Percentiles rank a stretch among this genome's conserved stretches.
These are phyloP conservation scores for Eupithecia abbreviata DNA, from an alignment of 2,888 invertebrate genomes.

Conservation along the genomic window DNA sequence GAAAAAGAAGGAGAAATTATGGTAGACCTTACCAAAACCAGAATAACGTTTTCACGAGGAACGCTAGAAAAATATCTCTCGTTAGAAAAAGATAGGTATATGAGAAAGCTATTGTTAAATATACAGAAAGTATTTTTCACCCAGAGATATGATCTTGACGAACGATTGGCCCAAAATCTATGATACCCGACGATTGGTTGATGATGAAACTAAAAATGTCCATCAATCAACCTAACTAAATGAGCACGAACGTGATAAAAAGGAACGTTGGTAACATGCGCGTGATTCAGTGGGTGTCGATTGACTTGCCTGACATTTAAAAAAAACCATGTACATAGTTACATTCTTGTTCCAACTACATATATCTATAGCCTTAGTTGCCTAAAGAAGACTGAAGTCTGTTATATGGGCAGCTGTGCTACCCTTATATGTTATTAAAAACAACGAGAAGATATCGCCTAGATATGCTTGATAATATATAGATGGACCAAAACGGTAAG, in stretches of 20 bases:
- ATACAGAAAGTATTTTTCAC: constrained; percentile 7
- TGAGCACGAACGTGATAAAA: constrained; percentile 35
- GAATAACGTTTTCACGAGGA: neutral
- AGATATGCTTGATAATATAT: no score
- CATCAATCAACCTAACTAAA: constrained; percentile 40
- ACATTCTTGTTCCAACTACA: no score
- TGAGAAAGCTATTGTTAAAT: neutral
- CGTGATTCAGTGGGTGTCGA: constrained; percentile 65
- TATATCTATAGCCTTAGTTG: no score
- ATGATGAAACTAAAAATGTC: constrained; percentile 35
- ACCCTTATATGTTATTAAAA: no score
- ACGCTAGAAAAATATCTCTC: neutral
- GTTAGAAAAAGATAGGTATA: neutral
- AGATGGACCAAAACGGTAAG: no score
- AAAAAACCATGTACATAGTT: no score
- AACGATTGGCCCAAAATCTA: constrained; percentile 28
- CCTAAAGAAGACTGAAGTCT: no score
- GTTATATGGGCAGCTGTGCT: no score
- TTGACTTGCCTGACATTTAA: no score
- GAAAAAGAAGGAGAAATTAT: neutral
- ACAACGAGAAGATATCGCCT: no score
- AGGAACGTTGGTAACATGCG: constrained; percentile 46
- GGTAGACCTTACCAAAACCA: neutral
- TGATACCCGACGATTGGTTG: constrained; percentile 32
- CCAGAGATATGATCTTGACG: constrained; percentile 15